These are phyloP conservation scores for Nothura maculosa DNA, from an alignment of 2,797 vertebrate genomes.

Conservation along the genomic window DNA sequence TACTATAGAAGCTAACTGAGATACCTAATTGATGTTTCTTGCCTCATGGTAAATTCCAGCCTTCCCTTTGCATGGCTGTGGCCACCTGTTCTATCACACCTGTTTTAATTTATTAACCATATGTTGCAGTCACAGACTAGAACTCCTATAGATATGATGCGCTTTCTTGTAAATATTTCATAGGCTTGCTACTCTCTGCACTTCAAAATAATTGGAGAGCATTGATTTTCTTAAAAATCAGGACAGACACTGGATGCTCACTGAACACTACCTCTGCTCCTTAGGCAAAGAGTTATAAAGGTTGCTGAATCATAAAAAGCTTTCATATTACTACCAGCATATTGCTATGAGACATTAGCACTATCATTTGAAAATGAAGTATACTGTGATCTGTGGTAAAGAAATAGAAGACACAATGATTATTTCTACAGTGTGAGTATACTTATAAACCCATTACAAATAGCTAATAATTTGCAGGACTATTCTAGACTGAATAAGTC, in stretches of 20 bases:
- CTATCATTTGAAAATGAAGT: neutral
- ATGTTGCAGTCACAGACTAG: constrained; percentile 82
- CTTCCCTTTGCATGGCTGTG: constrained; percentile 61
- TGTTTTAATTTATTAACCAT: constrained; percentile 86
- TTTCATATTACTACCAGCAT: neutral
- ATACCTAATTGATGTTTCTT: constrained; percentile 13
- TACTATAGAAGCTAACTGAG: constrained; percentile 30
- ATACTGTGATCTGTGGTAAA: neutral
- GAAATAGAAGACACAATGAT: neutral
- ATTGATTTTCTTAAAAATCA: constrained; percentile 78
- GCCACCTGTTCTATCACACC: constrained; percentile 86
- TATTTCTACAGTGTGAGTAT: neutral
- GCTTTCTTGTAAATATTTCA: constrained; percentile 83
- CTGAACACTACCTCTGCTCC: constrained; percentile 36
- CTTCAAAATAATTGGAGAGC: constrained; percentile 76
- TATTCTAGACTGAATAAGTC: neutral
- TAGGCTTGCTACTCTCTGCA: constrained; percentile 60
- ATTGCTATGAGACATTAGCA: neutral
- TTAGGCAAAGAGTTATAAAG: constrained; percentile 26
- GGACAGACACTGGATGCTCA: constrained; percentile 7
- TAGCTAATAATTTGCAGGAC: neutral
- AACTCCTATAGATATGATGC: constrained; percentile 62
- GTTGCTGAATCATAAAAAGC: constrained; percentile 29
- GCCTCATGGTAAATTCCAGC: constrained; percentile 52
- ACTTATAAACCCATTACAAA: neutral